Evolutionary conservation across 2,888 invertebrate genomes (phyloP).

Genomic region (Panzeria rudis): DNA sequence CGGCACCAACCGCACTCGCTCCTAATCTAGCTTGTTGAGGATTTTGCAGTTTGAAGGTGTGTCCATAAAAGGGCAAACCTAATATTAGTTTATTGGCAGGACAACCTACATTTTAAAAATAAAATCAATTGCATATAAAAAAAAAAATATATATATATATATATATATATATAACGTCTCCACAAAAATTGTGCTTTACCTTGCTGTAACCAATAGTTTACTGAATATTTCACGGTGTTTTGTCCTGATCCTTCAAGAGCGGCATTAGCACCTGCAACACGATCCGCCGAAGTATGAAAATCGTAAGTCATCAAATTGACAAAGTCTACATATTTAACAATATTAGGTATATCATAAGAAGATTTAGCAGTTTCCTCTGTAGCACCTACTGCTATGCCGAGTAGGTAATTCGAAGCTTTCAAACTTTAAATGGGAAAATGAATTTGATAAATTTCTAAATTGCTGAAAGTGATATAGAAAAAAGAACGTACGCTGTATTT

Average conservation of each 20-base stretch:
- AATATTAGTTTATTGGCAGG: constrained; percentile 87
- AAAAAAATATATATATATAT: too few relatives aligned
- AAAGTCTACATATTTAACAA: constrained; percentile 76
- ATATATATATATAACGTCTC: too few relatives aligned
- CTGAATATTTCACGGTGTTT: constrained; percentile 92
- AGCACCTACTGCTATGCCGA: constrained; percentile 86
- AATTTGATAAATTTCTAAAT: background rate
- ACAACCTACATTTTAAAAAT: constrained; percentile 82
- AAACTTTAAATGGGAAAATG: constrained; percentile 69
- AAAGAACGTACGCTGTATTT: constrained; percentile 72
- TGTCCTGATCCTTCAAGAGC: constrained; percentile 84
- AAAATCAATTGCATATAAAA: background rate
- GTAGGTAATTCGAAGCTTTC: constrained; percentile 84
- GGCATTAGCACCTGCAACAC: constrained; percentile 75
- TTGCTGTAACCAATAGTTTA: constrained; percentile 92
- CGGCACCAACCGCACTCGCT: constrained; percentile 33
- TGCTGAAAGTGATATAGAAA: background rate
- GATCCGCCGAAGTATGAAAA: constrained; percentile 74
- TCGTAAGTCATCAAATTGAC: constrained; percentile 80
- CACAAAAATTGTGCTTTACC: constrained; percentile 83
- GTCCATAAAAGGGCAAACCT: constrained; percentile 89
- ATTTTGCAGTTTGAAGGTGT: constrained; percentile 86
- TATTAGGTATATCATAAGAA: constrained; percentile 77
- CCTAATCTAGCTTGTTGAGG: constrained; percentile 70
- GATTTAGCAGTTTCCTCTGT: constrained; percentile 71